These are phyloP conservation scores for Cairina moschata DNA, from an alignment of 2,113 vertebrate genomes.

Conservation along the genomic window DNA sequence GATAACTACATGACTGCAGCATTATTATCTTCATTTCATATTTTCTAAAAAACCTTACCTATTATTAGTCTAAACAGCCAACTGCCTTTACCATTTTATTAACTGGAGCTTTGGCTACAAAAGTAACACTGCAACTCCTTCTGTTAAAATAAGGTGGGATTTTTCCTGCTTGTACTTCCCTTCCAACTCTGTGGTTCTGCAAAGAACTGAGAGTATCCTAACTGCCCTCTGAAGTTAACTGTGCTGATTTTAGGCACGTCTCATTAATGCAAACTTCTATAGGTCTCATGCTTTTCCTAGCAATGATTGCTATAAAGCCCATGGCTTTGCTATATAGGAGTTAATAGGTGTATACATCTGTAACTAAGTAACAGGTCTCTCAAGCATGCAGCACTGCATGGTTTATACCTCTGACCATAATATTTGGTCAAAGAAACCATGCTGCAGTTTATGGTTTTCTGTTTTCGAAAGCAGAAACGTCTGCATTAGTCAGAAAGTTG, in stretches of 20 bases:
- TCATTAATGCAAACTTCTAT: neutral
- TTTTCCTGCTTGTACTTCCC: neutral
- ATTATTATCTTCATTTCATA: neutral
- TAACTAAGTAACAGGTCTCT: neutral
- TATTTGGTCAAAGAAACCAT: neutral
- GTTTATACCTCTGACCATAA: neutral
- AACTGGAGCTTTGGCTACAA: neutral
- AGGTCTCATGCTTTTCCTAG: neutral
- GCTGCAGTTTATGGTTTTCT: neutral
- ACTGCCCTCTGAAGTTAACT: neutral
- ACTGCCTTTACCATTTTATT: neutral
- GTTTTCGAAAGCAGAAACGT: neutral
- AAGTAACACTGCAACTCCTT: neutral
- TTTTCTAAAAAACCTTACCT: neutral
- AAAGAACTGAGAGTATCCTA: neutral
- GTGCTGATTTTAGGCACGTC: neutral
- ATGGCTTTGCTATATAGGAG: neutral
- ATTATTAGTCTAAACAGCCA: neutral
- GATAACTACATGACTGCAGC: neutral
- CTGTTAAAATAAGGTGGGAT: neutral
- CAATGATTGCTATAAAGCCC: neutral
- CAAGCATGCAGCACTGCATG: no score
- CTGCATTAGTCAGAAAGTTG: neutral
- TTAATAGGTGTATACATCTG: neutral
- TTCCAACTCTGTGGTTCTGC: neutral